A percentile compares a stretch with the other conserved stretches of the same genome.
phyloP scores from a whole-genome alignment of 2,888 invertebrate species.

The Artemia sinica region DNA sequence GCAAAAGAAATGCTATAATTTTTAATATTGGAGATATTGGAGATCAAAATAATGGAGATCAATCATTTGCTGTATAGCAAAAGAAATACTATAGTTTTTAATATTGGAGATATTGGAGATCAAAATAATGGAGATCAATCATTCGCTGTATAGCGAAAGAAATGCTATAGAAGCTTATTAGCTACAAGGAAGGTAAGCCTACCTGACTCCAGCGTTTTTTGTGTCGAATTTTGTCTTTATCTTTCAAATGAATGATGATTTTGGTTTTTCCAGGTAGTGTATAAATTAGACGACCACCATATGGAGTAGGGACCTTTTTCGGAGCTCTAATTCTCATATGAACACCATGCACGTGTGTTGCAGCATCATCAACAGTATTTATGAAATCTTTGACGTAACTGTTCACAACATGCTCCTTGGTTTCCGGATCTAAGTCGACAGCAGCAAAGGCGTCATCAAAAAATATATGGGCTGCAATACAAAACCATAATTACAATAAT shows the following conservation, averaged over 20 bases:
- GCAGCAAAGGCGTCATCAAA: constrained; percentile 67
- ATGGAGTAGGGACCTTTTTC: constrained; percentile 58
- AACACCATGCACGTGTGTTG: constrained; percentile 48
- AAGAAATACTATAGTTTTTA: too few species aligned
- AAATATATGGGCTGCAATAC: constrained; percentile 50
- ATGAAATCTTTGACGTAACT: constrained; percentile 56
- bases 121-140: too few species aligned
- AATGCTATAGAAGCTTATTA: too few species aligned
- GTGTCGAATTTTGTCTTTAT: constrained; percentile 67
- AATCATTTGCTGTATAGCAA: too few species aligned
- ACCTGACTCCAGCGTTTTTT: constrained; percentile 86
- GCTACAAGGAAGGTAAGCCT: constrained; percentile 35
- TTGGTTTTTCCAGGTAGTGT: constrained; percentile 64
- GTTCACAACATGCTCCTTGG: constrained; percentile 58
- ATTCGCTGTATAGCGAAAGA: too few species aligned
- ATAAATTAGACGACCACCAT: constrained; percentile 70
- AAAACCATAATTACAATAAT: constrained; percentile 13
- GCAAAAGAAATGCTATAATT: too few species aligned
- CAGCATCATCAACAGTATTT: constrained; percentile 53
- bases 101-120: too few species aligned
- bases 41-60: too few species aligned
- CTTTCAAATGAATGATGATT: constrained; percentile 70
- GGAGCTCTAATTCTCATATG: constrained; percentile 46
- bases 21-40: too few species aligned
- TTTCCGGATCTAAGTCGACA: constrained; percentile 37